Percentiles rank a stretch among this genome's conserved stretches.
phyloP scores from a whole-genome alignment of 2,113 vertebrate species.

The Lepisosteus osseus region DNA sequence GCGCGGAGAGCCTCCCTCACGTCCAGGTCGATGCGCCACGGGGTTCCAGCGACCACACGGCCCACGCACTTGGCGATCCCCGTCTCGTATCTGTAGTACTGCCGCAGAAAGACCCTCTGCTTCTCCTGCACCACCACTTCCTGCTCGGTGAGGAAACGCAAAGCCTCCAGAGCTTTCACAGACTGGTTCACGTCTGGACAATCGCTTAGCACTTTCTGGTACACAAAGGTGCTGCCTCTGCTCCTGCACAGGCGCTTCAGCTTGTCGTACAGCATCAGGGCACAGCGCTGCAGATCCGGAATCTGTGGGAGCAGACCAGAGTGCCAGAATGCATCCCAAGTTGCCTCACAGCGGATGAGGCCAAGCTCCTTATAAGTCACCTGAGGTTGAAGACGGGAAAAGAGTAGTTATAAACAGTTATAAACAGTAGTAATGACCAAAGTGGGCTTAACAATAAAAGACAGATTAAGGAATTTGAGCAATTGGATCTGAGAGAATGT shows the following conservation, averaged over 20 bases:
- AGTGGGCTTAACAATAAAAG: no score
- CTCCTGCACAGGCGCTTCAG: slow-evolving; percentile 60
- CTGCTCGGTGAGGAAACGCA: slow-evolving; percentile 65
- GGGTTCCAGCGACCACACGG: slow-evolving; percentile 36
- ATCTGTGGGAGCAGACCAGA: slow-evolving; percentile 60
- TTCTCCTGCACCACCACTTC: slow-evolving; percentile 53
- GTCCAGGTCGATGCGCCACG: slow-evolving; percentile 57
- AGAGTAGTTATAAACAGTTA: no score
- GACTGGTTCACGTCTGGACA: no score
- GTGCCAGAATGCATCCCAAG: slow-evolving; percentile 51
- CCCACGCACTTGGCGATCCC: slow-evolving; percentile 57
- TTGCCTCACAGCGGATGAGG: slow-evolving; percentile 67
- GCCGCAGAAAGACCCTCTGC: slow-evolving; percentile 50
- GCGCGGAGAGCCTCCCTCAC: slow-evolving; percentile 49
- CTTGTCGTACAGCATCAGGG: slow-evolving; percentile 59
- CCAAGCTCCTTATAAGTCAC: slow-evolving; percentile 58
- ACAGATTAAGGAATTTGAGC: no score
- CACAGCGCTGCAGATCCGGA: slow-evolving; percentile 59
- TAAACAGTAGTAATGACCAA: no score
- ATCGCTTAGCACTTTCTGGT: slow-evolving; percentile 41
- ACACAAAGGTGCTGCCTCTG: slow-evolving; percentile 67
- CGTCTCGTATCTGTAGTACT: slow-evolving; percentile 65
- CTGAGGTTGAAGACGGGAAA: slow-evolving; percentile 46
- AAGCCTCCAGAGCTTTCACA: slow-evolving; percentile 54
- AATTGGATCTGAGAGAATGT: no score